Conservation (phyloP, 2,113 vertebrate genomes). For the Rhynchomys soricoides region DNA sequence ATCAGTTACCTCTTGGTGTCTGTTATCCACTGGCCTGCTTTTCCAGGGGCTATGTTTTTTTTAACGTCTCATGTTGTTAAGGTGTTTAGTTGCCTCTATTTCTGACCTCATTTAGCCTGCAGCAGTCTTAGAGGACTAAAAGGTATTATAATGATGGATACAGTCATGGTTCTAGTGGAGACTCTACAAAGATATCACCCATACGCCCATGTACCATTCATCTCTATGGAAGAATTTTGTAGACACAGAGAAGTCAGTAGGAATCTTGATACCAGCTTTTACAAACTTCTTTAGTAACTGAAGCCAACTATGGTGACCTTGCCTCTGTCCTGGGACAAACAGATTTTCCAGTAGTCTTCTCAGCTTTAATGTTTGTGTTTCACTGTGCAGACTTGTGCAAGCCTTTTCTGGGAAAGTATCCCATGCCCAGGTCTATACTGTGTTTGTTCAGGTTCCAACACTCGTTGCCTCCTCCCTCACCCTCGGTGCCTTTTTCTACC, state of each 20-base stretch:
- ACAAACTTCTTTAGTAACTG: background rate
- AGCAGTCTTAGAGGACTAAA: background rate
- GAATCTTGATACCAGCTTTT: background rate
- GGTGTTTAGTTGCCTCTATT: slow-evolving; percentile 65
- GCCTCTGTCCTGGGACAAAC: background rate
- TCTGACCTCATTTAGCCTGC: slow-evolving; percentile 32
- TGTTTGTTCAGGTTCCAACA: too few relatives aligned
- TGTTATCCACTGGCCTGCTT: slow-evolving; percentile 72
- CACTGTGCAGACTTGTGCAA: background rate
- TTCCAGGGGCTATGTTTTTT: slow-evolving; percentile 47
- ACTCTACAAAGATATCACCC: background rate
- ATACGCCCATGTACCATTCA: background rate
- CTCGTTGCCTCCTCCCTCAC: background rate
- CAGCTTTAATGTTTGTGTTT: background rate
- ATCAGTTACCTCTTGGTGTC: slow-evolving; percentile 69
- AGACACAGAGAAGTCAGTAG: background rate
- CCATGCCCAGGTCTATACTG: background rate
- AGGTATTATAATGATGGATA: background rate
- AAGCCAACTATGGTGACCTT: background rate
- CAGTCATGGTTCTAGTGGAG: background rate
- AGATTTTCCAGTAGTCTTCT: background rate
- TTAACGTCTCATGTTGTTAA: slow-evolving; percentile 66
- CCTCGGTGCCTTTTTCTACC: background rate
- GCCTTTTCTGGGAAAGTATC: background rate
- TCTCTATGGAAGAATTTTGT: background rate